A percentile compares a stretch with the other conserved stretches of the same genome.
These are phyloP conservation scores for Chelonus insularis DNA, from an alignment of 1,140 invertebrate species.

Conservation along the genomic window DNA sequence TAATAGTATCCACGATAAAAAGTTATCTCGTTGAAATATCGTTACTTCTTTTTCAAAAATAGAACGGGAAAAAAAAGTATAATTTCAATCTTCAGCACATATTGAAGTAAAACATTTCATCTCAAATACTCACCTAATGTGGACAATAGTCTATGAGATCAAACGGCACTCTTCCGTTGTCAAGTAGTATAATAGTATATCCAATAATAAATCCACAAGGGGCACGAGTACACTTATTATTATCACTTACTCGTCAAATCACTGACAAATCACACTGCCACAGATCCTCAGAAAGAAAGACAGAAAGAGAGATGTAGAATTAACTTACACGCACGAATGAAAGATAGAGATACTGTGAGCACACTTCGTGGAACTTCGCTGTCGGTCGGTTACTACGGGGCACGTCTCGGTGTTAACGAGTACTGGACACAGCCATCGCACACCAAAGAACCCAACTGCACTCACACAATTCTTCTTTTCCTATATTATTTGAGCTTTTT, in stretches of 20 bases:
- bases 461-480: neutral
- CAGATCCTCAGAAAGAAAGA: neutral
- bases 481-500: neutral
- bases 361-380: constrained; percentile 10
- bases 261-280: constrained; percentile 19
- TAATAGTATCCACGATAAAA: too few relatives aligned
- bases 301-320: neutral
- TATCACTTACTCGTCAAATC: constrained; percentile 21
- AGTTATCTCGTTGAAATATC: too few relatives aligned
- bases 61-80: too few relatives aligned
- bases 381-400: constrained; percentile 13
- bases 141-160: neutral
- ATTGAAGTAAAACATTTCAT: too few relatives aligned
- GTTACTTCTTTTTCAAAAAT: too few relatives aligned
- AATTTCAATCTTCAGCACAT: too few relatives aligned
- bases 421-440: constrained; percentile 20
- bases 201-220: constrained; percentile 28
- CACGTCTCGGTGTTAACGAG: constrained; percentile 17
- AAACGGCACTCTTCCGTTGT: constrained; percentile 16
- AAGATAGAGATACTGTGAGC: neutral
- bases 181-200: constrained; percentile 17
- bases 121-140: too few relatives aligned
- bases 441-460: neutral
- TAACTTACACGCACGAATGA: constrained; percentile 3
- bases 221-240: constrained; percentile 18